Base-by-base conservation (phyloP, 1,140 invertebrate genomes). In the Euschistus heros region DNA sequence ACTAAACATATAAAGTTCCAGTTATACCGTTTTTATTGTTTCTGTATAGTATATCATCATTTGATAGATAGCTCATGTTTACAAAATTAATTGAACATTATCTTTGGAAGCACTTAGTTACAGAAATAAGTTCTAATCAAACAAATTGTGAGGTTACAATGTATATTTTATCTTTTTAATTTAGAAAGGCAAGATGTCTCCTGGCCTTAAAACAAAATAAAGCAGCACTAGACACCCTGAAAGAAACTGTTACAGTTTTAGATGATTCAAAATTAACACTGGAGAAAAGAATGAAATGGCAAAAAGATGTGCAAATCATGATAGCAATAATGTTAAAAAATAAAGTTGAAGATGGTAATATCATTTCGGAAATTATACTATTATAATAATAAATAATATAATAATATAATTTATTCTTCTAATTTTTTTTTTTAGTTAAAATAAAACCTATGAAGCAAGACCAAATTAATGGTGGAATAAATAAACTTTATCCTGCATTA, bases 301-400 rank as follows among this genome's bases (percentile, higher is more conserved):
- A 82, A 66, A 76, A 80, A 2, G 84, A 89, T 70, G 80, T 87
- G 1, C 82, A 87, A 71, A 77, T 88, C 0, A 88, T 89, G 86
- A 74, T 88, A 37, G 81, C 83, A 67, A 80, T 88, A 66, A 77
- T 89, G 69, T 79, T 84, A 15, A 73, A 75, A 46, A 71, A 70
- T 27, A 72, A 73, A 24, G 66, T 70, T 10, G 69, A 68, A 67
- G 72, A 74, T 68, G 69, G 71, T 72, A 65, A 70, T 54, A 44
- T n/a, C 4, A 52, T 50, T 44, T 42, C 17, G 27, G 3, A 44
- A 22, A 59, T 18, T 42, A 52, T 22, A 0, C 8, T 46, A 15
- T 17, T 50, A 8, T 27, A 2, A 24, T 27, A 22, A 15, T 27
- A 6, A 17, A 15, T 50, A 26, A 24, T 64, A 37, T 18, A 47